Base-by-base conservation (phyloP, 2,888 invertebrate genomes). In the Agrotis ipsilon region DNA sequence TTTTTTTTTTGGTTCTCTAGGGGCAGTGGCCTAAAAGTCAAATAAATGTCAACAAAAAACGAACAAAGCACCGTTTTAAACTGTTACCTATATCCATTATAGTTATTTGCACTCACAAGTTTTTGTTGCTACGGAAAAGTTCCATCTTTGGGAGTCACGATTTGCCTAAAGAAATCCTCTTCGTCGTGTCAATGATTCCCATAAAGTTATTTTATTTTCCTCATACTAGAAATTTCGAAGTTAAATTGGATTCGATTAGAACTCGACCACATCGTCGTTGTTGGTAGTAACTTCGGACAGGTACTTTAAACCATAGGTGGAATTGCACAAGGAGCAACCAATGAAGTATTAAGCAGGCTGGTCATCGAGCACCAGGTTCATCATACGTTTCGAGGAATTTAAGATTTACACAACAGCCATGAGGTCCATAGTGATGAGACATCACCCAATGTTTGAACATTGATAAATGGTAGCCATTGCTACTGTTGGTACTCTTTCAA, bases 21-120 rank as follows among this genome's bases (percentile, higher is more conserved):
- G 85, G 68, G 78, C 83, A 83, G 63, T 82, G 83, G 73, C 83
- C 83, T 68, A 59, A 66, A 70, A 70, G 54, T 72, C 55, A 59
- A 72, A 70, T 65, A 60, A 24, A 72, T 64, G 32, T 73, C 57
- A 18, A 45, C 60, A 82, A 84, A 82, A 84, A 73, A 55, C 60
- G 54, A 66, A 78, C 77, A 73, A 82, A 69, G 72, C 63, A 68
- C 73, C 61, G 73, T 72, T 78, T 66, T 68, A 62, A 72, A 83
- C 80, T 72, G 80, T 84, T 65, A 66, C 51, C 24, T 54, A 69
- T 69, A 79, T 68, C 45, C 11, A 76, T 68, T 62, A 60, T 62
- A n/a, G 49, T 65, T 52, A 64, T 69, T 62, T 46, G 64, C 24
- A 49, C 39, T 54, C 27, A 13, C 18, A 9, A 54, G 68, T 60